Percentiles rank a stretch among this genome's conserved stretches.
These are phyloP conservation scores for Plotosus lineatus DNA, from an alignment of 2,113 vertebrate species.

Conservation along the genomic window DNA sequence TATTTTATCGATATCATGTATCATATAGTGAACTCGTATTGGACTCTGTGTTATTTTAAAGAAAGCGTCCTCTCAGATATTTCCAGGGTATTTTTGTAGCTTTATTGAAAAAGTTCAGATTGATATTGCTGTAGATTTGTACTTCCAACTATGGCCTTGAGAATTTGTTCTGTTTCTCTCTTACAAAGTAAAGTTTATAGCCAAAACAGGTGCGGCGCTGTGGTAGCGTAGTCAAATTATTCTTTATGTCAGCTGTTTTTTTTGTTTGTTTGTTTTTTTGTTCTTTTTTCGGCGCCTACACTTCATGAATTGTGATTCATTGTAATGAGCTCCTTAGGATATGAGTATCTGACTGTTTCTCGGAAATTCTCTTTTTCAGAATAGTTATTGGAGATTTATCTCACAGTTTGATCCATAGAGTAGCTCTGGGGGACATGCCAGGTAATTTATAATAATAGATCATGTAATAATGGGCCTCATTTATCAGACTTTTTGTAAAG, in stretches of 20 bases:
- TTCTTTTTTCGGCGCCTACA: neutral
- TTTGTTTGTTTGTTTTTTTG: no score
- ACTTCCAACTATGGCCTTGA: constrained; percentile 16
- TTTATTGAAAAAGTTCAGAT: constrained; percentile 25
- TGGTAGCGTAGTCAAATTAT: constrained; percentile 9
- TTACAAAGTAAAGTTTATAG: constrained; percentile 33
- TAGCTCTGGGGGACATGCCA: constrained; percentile 22
- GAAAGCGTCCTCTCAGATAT: constrained; percentile 18
- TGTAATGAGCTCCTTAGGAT: constrained; percentile 32
- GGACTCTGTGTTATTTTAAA: neutral
- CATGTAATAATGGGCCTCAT: constrained; percentile 27
- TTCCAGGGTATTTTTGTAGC: constrained; percentile 43
- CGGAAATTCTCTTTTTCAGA: neutral
- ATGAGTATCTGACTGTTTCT: constrained; percentile 31
- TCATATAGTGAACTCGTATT: neutral
- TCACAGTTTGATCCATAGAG: constrained; percentile 17
- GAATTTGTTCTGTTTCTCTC: constrained; percentile 15
- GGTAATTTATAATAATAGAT: constrained; percentile 31
- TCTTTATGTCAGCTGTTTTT: constrained; percentile 22
- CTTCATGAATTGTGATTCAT: constrained; percentile 11
- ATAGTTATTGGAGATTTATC: constrained; percentile 8
- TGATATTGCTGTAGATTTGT: constrained; percentile 18
- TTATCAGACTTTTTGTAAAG: constrained; percentile 21
- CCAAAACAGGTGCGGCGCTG: constrained; percentile 4
- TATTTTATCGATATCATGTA: constrained; percentile 5